Base-by-base conservation (phyloP, 2,113 vertebrate genomes). In the Gopherus evgoodei region DNA sequence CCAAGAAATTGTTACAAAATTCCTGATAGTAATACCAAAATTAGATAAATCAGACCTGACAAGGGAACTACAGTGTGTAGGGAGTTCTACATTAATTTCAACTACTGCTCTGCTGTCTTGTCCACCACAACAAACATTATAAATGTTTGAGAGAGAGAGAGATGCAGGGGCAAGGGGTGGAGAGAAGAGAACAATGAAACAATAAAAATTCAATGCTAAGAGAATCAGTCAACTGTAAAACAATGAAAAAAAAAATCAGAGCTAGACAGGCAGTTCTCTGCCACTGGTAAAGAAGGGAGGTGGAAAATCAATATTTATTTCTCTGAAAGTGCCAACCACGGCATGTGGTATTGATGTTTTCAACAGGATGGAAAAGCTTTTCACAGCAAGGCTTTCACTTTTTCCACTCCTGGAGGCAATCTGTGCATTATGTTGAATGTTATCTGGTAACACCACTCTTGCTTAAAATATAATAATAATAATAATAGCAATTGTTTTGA, bases 231-330 rank as follows among this genome's bases (percentile, higher is more conserved):
- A 93, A 82, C 83, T 86, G 81, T 96, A 93, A 96, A 97, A 96
- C 94, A 97, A 96, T 97, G 93, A n/a, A 93, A 91, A 96, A 42
- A 50, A 94, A 76, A 93, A 95, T 90, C 90, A 87, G 92, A 93
- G 88, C 91, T 96, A 5, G 3, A 79, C 97, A 94, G 90, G 53
- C 54, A 81, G 76, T 89, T 96, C 90, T 93, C 69, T 94, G 84
- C 90, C 82, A 86, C 90, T 97, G 89, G 82, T 96, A 90, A 86
- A 84, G 76, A 35, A 92, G 50, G 85, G 86, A 96, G 91, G 84
- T 88, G 29, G 47, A 92, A 97, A 98, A 97, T 98, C 97, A 96
- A 97, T 98, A 97, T 96, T 97, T 97, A 95, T 96, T 97, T 98
- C 79, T 98, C 91, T 95, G 83, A 95, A 44, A 97, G 83, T 83